Percentiles rank a stretch among this genome's conserved stretches.
Conservation (phyloP, 2,113 vertebrate species). For the Lepisosteus oculatus region DNA sequence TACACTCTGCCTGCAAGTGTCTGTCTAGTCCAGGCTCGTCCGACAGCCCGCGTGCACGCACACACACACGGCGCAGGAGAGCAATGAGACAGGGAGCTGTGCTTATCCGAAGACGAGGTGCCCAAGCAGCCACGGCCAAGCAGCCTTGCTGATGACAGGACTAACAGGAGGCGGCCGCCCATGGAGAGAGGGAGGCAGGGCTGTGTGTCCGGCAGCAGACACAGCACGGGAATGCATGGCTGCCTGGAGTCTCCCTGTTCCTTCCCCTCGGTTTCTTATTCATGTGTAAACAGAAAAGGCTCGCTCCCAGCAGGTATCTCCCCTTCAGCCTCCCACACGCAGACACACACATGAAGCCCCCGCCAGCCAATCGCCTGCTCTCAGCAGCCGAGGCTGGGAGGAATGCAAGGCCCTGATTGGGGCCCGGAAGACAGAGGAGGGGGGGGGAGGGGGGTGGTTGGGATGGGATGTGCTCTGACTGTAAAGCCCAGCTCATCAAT, state of each 20-base stretch:
- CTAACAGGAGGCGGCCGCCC: not conserved
- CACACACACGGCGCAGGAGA: not conserved
- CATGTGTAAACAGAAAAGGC: constrained; percentile 27
- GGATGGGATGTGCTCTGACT: constrained; percentile 57
- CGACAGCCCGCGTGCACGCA: too few relatives aligned
- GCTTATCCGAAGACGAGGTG: not conserved
- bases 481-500: constrained; percentile 49
- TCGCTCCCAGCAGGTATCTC: constrained; percentile 32
- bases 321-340: constrained; percentile 38
- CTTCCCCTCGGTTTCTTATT: constrained; percentile 12
- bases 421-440: constrained; percentile 27
- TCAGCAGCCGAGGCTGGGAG: constrained; percentile 38
- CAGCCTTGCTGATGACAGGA: not conserved
- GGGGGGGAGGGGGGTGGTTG: constrained; percentile 26
- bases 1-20: not conserved
- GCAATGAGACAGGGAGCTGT: not conserved
- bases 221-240: constrained; percentile 22
- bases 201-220: not conserved
- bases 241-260: constrained; percentile 11
- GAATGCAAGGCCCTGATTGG: constrained; percentile 34
- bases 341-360: constrained; percentile 35
- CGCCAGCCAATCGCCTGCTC: constrained; percentile 40
- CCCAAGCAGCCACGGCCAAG: too few relatives aligned
- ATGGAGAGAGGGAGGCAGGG: not conserved
- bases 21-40: too few relatives aligned